These are phyloP conservation scores for Drosophila virilis DNA, from an alignment of 1,140 invertebrate genomes.

Conservation along the genomic window DNA sequence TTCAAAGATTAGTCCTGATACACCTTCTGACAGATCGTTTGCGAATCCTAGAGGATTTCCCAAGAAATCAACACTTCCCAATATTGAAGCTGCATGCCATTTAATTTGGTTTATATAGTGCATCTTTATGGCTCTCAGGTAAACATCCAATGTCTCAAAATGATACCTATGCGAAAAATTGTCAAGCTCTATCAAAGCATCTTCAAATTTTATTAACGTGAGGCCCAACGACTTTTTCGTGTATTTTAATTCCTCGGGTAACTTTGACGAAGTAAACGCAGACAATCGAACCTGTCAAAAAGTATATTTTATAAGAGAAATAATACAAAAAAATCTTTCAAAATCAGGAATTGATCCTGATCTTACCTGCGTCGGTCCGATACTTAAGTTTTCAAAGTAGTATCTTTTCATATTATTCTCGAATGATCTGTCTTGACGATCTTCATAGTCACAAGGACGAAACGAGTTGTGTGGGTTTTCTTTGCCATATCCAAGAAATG, in stretches of 20 bases:
- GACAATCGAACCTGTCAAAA: constrained; percentile 90
- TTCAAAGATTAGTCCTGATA: constrained; percentile 95
- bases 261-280: constrained; percentile 92
- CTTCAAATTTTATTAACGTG: constrained; percentile 97
- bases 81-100: constrained; percentile 97
- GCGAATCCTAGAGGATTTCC: constrained; percentile 98
- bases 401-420: constrained; percentile 92
- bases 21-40: constrained; percentile 97
- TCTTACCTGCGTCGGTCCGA: constrained; percentile 88
- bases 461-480: constrained; percentile 62
- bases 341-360: too few relatives aligned
- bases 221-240: constrained; percentile 95
- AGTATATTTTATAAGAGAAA: neutral
- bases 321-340: too few relatives aligned
- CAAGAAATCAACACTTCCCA: constrained; percentile 98
- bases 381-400: constrained; percentile 95
- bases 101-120: constrained; percentile 91
- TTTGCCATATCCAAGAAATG: constrained; percentile 87
- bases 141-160: constrained; percentile 91
- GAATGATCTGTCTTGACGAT: constrained; percentile 91
- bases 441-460: constrained; percentile 59
- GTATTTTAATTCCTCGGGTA: constrained; percentile 89
- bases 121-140: constrained; percentile 74
- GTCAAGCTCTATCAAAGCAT: constrained; percentile 96
- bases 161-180: constrained; percentile 93